These are phyloP conservation scores for Brachystomella parvula DNA, from an alignment of 1,140 invertebrate species.

Conservation along the genomic window DNA sequence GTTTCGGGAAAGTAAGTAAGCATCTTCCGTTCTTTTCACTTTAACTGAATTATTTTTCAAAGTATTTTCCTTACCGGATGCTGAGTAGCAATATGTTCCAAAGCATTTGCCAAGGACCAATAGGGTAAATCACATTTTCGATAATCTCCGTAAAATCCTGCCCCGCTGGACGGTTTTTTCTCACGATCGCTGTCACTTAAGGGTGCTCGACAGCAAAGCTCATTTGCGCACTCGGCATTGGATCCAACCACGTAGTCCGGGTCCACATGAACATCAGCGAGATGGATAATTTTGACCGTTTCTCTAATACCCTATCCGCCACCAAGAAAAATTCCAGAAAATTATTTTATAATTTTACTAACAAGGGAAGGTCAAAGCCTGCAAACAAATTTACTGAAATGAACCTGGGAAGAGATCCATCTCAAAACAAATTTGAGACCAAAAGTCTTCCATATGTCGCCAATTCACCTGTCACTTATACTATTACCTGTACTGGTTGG, in stretches of 20 bases:
- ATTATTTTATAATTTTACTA: too few relatives aligned
- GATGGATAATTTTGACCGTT: constrained; percentile 45
- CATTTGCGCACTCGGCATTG: constrained; percentile 46
- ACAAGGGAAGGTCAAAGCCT: too few relatives aligned
- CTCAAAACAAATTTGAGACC: too few relatives aligned
- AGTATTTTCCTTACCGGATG: constrained; percentile 38
- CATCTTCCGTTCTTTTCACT: too few relatives aligned
- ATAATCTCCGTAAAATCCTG: constrained; percentile 47
- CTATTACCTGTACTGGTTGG: too few relatives aligned
- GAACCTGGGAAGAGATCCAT: too few relatives aligned
- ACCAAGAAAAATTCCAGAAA: too few relatives aligned
- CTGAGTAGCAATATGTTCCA: constrained; percentile 43
- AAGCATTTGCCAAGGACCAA: constrained; percentile 44
- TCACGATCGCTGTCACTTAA: constrained; percentile 37
- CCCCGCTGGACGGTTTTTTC: constrained; percentile 33
- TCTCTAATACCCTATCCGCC: too few relatives aligned
- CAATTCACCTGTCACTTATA: too few relatives aligned
- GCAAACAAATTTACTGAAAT: too few relatives aligned
- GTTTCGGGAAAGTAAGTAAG: not conserved
- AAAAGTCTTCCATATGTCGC: too few relatives aligned
- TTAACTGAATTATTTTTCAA: too few relatives aligned
- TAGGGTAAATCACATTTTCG: constrained; percentile 46
- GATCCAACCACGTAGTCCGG: constrained; percentile 46
- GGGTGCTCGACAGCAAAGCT: constrained; percentile 46
- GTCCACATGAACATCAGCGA: constrained; percentile 50